Base-by-base conservation (phyloP, 2,888 invertebrate species). In the Biston stratarius region DNA sequence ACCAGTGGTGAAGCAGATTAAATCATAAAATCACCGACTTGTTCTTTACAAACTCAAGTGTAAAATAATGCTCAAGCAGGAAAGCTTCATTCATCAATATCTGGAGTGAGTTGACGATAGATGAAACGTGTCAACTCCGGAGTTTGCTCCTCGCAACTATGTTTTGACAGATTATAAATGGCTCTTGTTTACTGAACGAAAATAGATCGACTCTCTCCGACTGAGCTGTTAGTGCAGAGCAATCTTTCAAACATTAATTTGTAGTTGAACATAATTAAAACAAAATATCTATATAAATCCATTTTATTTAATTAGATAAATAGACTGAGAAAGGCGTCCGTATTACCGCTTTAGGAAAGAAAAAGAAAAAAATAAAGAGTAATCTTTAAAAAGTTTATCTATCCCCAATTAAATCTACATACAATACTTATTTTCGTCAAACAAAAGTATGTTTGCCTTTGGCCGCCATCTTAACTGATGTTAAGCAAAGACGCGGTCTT, bases 91-190 rank as follows among this genome's bases (percentile, higher is more conserved):
- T 64, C 61, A 49, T 67, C 63, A 67, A 63, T 61, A 65, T 56
- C 47, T 24, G 11, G 40, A 10, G 52, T 40, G 42, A 64, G 61
- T 61, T 61, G 57, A 52, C 64, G 64, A 65, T 64, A 53, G 61
- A 61, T 59, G 61, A 58, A 55, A 56, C 55, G 57, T 62, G 64
- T 69, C 69, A 65, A 62, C 64, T 55, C 12, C 34, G 10, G 15
- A 62, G 62, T 69, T 68, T 44, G 45, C 59, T 63, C 44, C 12
- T 49, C 12, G 38, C 57, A 67, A 70, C 69, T 69, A 65, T 69
- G 67, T 62, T 65, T 69, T 67, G 74, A 73, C 74, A 72, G 63
- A 68, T 64, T 73, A 73, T 73, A 72, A 75, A 75, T 75, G 70
- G 73, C 64, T 65, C 65, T 68, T 73, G 72, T 74, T 71, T 73